Evolutionary conservation across 2,888 invertebrate genomes (phyloP), one percentile per base, ranked within the genome.

Genomic region (Plebejus anna): DNA sequence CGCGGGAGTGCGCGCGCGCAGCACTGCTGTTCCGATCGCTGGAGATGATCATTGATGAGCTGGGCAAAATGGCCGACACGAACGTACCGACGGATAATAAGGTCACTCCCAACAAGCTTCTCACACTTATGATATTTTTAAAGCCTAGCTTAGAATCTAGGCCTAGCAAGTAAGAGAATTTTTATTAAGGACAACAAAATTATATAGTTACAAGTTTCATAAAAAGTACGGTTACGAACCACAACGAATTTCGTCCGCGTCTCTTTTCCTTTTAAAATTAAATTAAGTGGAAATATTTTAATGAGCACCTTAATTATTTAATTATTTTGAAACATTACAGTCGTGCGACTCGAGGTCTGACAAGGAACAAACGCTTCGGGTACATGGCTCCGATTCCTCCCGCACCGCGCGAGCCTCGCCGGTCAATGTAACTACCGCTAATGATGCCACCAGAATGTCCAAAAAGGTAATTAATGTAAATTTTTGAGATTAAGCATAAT

Each of bases 371-470:
- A 86, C 91, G 0, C 78, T 92, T 0, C 84, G 90, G 1, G 90
- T 92, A 55, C 89, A 90, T 80, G 92, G 92, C 75, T 87, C 90
- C 0, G 83, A 84, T 70, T 89, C 92, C 0, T 86, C 86, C n/a
- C 90, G 92, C 81, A 88, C 84, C 1, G 89, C 91, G 0, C 82
- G 84, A 0, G 77, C 84, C 0, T 90, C 92, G 0, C 91, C 91
- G 0, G 90, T 90, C 73, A 80, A 86, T 0, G 85, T 89, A 1
- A 79, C 85, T 0, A 87, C 89, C 70, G 47, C 82, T 66, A 73
- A 82, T 22, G 91, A 93, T 59, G 78, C 83, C 1, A 92, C 88
- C 80, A 90, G 88, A 79, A 92, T 93, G 87, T 93, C 93, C 1
- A 90, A 85, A 79, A 92, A 90, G 86, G 92, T 80, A 55, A 75